Base-by-base conservation (phyloP, 1,140 invertebrate species). In the Drosophila kanapiae region DNA sequence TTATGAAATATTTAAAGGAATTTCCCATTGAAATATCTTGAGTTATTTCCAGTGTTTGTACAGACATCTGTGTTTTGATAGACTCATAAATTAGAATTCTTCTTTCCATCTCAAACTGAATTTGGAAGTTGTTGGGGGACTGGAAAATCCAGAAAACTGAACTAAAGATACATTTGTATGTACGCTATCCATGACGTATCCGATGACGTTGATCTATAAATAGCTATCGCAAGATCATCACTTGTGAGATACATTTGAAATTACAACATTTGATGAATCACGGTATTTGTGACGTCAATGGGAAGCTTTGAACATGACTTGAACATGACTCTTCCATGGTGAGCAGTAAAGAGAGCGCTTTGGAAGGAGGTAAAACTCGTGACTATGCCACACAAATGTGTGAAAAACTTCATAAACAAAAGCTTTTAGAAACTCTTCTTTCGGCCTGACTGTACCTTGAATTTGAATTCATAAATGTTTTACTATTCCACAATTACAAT, bases 371-470 rank as follows among this genome's bases (percentile, higher is more conserved):
- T 31, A 48, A 18, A 74, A 29, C 65, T 76, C 81, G 71, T 80
- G 81, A 83, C 75, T 60, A 61, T 23, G 23, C 23, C 23, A 23
- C 23, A 23, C 1, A 23, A 23, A 23, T 78, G 77, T 84, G 81
- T 80, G 81, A 84, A 85, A 47, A 85, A 81, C 51, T 61, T 71
- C 57, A 40, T 31, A 60, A 56, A 78, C 69, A 67, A 67, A 80
- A 75, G 49, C 62, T 82, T 78, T 54, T 18, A 35, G n/a, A 7
- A 53, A 69, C 48, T 64, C 48, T 64, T 78, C 48, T 68, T 43
- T 49, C 8, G 14, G 14, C 33, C n/a, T 9, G 68, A 88, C 84
- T 87, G 83, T 87, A 88, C 84, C 77, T 84, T 74, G 60, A 62
- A 38, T 38, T 53, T 48, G 42, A 53, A 45, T 60, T 60, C 31